Percentiles rank a stretch among this genome's conserved stretches.
Evolutionary conservation across 2,113 vertebrate species (phyloP).

Genomic region (Clinocottus analis): DNA sequence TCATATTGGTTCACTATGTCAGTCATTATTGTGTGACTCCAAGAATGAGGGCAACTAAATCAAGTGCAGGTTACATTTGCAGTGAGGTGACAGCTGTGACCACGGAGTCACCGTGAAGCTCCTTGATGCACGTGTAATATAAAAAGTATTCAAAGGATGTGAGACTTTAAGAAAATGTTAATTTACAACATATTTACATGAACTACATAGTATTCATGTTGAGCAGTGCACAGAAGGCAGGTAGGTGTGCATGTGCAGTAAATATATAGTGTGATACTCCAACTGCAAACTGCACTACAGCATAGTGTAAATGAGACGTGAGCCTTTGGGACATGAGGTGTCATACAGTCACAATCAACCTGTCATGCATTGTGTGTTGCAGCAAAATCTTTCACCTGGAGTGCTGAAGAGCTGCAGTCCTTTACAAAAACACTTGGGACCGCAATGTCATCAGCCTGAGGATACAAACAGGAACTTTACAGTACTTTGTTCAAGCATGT

Average conservation of each 20-base stretch:
- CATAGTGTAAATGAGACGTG: conserved; percentile 6
- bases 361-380: background rate
- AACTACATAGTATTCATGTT: background rate
- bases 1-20: background rate
- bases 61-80: background rate
- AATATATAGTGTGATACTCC: background rate
- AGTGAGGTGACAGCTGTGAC: background rate
- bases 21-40: background rate
- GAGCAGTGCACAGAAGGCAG: background rate
- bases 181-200: background rate
- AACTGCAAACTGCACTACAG: background rate
- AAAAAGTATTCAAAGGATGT: background rate
- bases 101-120: background rate
- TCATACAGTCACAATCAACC: no score
- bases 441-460: background rate
- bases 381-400: background rate
- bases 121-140: background rate
- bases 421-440: background rate
- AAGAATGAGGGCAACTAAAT: background rate
- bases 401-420: no score
- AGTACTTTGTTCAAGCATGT: background rate
- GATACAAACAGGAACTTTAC: background rate
- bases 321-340: conserved; percentile 6
- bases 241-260: background rate
- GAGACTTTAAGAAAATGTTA: background rate